A percentile compares a stretch with the other conserved stretches of the same genome.
phyloP scores from a whole-genome alignment of 2,113 vertebrate genomes.

The Lucifuga dentata region DNA sequence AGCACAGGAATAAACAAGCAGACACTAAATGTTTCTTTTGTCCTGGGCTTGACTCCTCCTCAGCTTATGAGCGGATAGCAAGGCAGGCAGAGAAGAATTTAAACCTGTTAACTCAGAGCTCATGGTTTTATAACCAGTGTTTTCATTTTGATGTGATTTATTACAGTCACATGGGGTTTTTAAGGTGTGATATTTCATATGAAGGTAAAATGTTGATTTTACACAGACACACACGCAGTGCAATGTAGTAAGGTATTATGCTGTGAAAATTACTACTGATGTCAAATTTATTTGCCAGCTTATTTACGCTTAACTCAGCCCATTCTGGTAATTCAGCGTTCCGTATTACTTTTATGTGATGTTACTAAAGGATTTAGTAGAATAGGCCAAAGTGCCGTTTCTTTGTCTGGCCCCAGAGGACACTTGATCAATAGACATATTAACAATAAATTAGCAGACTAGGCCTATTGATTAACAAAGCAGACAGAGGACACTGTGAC shows the following conservation, averaged over 20 bases:
- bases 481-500: conserved; percentile 54
- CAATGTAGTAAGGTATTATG: no score
- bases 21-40: conserved; percentile 80
- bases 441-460: conserved; percentile 80
- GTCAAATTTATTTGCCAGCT: no score
- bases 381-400: conserved; percentile 40
- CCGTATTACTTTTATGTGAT: conserved; percentile 24
- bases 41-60: conserved; percentile 54
- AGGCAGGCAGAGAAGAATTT: conserved; percentile 22
- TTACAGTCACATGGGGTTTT: conserved; percentile 46
- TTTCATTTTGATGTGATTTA: conserved; percentile 52
- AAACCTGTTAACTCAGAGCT: conserved; percentile 53
- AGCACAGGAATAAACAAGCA: conserved; percentile 83
- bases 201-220: no score
- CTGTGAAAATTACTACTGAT: no score
- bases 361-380: conserved; percentile 15
- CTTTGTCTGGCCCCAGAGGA: conserved; percentile 55
- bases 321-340: conserved; percentile 17
- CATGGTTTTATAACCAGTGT: conserved; percentile 35
- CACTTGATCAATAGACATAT: conserved; percentile 80
- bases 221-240: no score
- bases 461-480: conserved; percentile 70
- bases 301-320: not conserved
- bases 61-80: conserved; percentile 27
- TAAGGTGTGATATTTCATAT: conserved; percentile 38